These are phyloP conservation scores for Neomonachus schauinslandi DNA, from an alignment of 2,113 vertebrate genomes.

Conservation along the genomic window DNA sequence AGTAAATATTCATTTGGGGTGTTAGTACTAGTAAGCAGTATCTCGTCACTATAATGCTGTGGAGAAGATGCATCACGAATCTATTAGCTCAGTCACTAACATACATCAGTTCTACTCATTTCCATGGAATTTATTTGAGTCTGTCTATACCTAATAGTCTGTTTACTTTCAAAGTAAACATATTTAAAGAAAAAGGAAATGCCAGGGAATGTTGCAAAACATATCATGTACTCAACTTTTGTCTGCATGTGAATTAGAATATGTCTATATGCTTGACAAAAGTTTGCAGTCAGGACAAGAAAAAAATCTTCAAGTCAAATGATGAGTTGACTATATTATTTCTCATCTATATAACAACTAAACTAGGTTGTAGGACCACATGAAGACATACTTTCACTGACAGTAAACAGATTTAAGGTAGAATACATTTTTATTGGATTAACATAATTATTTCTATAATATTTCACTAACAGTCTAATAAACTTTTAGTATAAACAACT, in stretches of 20 bases:
- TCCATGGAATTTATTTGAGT: not conserved
- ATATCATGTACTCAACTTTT: not conserved
- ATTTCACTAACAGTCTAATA: not conserved
- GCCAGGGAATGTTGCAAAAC: not conserved
- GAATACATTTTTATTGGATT: not conserved
- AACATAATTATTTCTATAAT: not conserved
- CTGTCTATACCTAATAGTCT: not conserved
- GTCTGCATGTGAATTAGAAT: not conserved
- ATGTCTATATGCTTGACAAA: not conserved
- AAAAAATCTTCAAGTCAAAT: not conserved
- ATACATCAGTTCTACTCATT: constrained; percentile 3
- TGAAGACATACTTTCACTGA: not conserved
- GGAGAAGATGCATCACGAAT: not conserved
- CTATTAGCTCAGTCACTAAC: not conserved
- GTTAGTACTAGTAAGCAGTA: not conserved
- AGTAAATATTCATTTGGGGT: not conserved
- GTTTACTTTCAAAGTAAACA: constrained; percentile 21
- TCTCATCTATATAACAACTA: not conserved
- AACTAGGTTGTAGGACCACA: not conserved
- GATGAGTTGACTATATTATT: not conserved
- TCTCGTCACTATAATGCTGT: no score
- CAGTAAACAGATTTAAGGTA: not conserved
- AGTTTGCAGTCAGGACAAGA: not conserved
- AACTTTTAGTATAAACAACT: not conserved
- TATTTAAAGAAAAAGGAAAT: not conserved